Base-by-base conservation (phyloP, 2,797 vertebrate genomes). In the Somateria mollissima region DNA sequence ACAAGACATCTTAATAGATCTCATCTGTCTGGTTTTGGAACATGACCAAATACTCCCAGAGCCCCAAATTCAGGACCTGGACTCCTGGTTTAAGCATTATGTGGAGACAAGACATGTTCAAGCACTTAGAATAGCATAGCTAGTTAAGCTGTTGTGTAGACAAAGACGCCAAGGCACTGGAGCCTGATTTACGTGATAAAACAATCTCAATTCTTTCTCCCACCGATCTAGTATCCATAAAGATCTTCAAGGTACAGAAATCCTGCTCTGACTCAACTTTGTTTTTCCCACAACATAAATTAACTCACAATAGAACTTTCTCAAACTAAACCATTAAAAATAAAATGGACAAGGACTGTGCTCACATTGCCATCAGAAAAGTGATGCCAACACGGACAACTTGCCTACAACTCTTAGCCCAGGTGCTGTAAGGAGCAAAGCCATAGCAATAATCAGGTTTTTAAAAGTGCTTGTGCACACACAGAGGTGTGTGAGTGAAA, bases 291-390 rank as follows among this genome's bases (percentile, higher is more conserved):
- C 22, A 58, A 66, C 1, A 30, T 34, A 69, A 67, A 67, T 27
- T 62, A 62, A 70, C 22, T 49, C 53, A 12, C 3, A 37, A 37
- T 0, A 39, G 17, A 49, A 28, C 2, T 22, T 45, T 41, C 32
- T 58, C 53, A 61, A 58, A 17, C 28, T 24, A 53, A 83, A 57
- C 30, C 7, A 34, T 2, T 13, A 37, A 72, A 72, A 57, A 20
- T 11, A 21, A 57, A 85, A 64, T 8, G 2, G 43, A 84, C 28
- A 0, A 65, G 69, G 82, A 39, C 4, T 3, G 4, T 10, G 14
- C 4, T 60, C 5, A 32, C 0, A 0, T 10, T 60, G 41, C 15
- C 11, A 1, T 15, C 67, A 67, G 43, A 47, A 67, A 77, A 74
- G 21, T 0, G 1, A 57, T 37, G 20, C 8, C 32, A 43, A 32